phyloP scores from a whole-genome alignment of 1,140 invertebrate species.

The Drosophila mojavensis region DNA sequence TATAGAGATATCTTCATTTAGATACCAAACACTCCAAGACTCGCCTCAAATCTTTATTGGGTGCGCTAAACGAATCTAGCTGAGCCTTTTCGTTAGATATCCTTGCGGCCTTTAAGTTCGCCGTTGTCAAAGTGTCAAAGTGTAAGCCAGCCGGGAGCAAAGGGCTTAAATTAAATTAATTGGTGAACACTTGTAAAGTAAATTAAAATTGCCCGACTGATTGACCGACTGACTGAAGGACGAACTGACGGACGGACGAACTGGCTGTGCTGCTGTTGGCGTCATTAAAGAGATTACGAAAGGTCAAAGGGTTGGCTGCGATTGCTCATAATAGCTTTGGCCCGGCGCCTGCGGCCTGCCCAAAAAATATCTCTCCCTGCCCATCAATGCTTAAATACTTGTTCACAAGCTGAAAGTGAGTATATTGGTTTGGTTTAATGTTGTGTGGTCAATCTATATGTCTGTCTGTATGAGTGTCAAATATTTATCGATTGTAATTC shows the following conservation, averaged over 20 bases:
- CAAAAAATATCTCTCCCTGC: constrained; percentile 15
- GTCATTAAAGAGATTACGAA: constrained; percentile 74
- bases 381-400: not conserved
- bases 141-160: constrained; percentile 65
- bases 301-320: constrained; percentile 73
- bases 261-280: constrained; percentile 35
- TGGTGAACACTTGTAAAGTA: constrained; percentile 76
- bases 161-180: constrained; percentile 80
- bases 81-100: not conserved
- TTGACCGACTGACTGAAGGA: constrained; percentile 33
- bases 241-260: constrained; percentile 24
- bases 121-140: constrained; percentile 76
- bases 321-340: constrained; percentile 72
- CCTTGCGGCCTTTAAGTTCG: constrained; percentile 35
- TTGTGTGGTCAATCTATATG: too few relatives aligned
- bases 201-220: constrained; percentile 66
- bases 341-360: constrained; percentile 56
- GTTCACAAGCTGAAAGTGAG: too few relatives aligned
- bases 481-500: too few relatives aligned
- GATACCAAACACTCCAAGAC: too few relatives aligned
- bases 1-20: too few relatives aligned
- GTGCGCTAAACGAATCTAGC: not conserved
- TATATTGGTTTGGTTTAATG: too few relatives aligned
- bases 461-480: too few relatives aligned
- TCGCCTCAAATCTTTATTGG: too few relatives aligned